Conservation (phyloP, 2,888 invertebrate species). For the Aleiodes testaceus region DNA sequence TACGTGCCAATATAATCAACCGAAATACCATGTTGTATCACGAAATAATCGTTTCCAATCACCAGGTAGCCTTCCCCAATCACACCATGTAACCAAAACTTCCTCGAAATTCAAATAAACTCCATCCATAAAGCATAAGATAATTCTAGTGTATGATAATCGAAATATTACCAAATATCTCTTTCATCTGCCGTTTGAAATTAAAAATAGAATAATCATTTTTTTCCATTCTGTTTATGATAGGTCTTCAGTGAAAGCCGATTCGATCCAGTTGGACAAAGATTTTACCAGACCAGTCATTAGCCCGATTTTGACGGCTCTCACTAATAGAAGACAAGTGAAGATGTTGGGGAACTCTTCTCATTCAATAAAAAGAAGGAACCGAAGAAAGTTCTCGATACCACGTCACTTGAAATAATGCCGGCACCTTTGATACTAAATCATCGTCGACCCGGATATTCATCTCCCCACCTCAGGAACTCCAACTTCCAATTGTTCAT, state of each 20-base stretch:
- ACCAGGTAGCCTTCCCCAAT: slow-evolving; percentile 15
- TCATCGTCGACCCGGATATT: slow-evolving; percentile 9
- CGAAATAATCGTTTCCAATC: slow-evolving; percentile 34
- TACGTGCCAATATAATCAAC: slow-evolving; percentile 31
- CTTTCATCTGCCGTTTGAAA: neutral
- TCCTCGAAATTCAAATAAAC: slow-evolving; percentile 18
- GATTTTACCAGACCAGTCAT: slow-evolving; percentile 60
- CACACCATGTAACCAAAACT: slow-evolving; percentile 6
- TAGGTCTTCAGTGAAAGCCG: slow-evolving; percentile 28
- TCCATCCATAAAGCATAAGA: slow-evolving; percentile 1
- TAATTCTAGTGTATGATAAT: slow-evolving; percentile 4
- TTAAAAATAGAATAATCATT: neutral
- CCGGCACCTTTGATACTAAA: slow-evolving; percentile 66
- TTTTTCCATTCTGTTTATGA: neutral
- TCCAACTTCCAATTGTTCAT: slow-evolving; percentile 41
- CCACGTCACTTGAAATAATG: slow-evolving; percentile 58
- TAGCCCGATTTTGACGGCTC: slow-evolving; percentile 65
- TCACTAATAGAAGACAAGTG: slow-evolving; percentile 67
- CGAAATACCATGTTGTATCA: slow-evolving; percentile 30
- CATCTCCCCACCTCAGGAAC: slow-evolving; percentile 6
- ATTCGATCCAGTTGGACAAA: slow-evolving; percentile 43
- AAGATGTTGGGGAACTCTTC: slow-evolving; percentile 61
- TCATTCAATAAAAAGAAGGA: slow-evolving; percentile 9
- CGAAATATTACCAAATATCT: neutral
- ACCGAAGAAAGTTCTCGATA: slow-evolving; percentile 55